Evolutionary conservation across 2,888 invertebrate genomes (phyloP).

Genomic region (Cephus pygmeus): DNA sequence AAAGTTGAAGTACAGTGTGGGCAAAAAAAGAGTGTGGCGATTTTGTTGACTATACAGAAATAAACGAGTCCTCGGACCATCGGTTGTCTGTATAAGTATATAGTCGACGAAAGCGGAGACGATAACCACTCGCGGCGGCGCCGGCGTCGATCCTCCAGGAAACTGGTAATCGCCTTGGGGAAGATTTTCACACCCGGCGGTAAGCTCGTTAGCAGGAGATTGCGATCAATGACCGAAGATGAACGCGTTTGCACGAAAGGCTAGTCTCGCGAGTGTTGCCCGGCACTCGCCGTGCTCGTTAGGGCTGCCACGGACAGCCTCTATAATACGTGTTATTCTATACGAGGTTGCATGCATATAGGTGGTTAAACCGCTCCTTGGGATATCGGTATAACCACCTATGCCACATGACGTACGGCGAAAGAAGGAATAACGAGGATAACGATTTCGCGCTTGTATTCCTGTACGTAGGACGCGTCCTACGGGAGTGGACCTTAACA

Average conservation of each 20-base stretch:
- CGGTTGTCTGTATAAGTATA: not conserved
- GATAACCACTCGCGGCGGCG: not conserved
- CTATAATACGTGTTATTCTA: constrained; percentile 5
- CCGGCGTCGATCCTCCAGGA: not conserved
- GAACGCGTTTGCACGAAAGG: constrained; percentile 56
- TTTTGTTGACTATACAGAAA: not conserved
- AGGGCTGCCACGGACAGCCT: constrained; percentile 37
- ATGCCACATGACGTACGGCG: not conserved
- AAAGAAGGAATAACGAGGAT: not conserved
- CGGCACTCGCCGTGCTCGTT: constrained; percentile 44
- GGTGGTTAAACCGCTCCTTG: not conserved
- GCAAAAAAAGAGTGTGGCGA: not conserved
- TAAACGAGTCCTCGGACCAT: not conserved
- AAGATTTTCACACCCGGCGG: constrained; percentile 60
- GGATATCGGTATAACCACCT: not conserved
- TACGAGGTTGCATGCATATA: not conserved
- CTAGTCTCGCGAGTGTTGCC: not conserved
- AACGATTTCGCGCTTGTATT: not conserved
- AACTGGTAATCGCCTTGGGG: constrained; percentile 24
- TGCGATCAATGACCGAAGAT: constrained; percentile 64
- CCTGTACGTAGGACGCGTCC: not conserved
- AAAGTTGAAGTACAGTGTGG: not conserved
- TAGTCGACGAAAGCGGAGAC: not conserved
- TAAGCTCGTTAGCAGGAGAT: constrained; percentile 61
- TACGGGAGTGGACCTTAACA: not conserved